Conservation (phyloP, 2,888 invertebrate species). For the Ormyrus nitidulus region DNA sequence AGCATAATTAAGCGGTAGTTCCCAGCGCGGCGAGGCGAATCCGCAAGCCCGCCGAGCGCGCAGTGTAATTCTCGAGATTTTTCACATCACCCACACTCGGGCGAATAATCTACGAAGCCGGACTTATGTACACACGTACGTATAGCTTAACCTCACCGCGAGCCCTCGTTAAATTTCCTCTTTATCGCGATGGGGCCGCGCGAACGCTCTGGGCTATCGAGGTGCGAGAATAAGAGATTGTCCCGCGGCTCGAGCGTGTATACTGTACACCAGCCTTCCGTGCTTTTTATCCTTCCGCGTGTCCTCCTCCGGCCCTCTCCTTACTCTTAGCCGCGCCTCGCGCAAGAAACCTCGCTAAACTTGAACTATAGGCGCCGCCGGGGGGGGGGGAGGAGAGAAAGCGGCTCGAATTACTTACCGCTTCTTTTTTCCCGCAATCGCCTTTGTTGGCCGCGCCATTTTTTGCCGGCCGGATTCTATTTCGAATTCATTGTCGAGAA, state of each 20-base stretch:
- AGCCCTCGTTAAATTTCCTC: constrained; percentile 70
- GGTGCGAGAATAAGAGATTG: constrained; percentile 60
- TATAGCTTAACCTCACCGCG: constrained; percentile 64
- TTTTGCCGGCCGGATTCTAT: neutral
- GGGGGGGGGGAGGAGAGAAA: no score
- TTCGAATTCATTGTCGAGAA: no score
- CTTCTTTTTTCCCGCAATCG: neutral
- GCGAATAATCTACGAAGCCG: constrained; percentile 41
- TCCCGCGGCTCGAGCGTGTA: constrained; percentile 24
- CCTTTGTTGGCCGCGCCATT: neutral
- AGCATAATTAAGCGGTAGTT: no score
- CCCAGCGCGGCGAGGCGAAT: no score
- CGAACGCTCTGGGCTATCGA: constrained; percentile 58
- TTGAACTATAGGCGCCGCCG: no score
- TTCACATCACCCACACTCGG: neutral
- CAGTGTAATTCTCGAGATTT: constrained; percentile 10
- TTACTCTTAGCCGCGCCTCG: neutral
- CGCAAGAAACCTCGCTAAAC: no score
- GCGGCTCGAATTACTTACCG: neutral
- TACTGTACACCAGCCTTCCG: neutral
- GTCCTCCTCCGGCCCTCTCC: neutral
- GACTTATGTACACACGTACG: constrained; percentile 43
- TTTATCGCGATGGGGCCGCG: constrained; percentile 63
- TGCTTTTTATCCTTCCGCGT: constrained; percentile 42
- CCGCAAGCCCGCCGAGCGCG: no score